Conservation (phyloP, 2,113 vertebrate genomes). For the Trematomus loennbergii region DNA sequence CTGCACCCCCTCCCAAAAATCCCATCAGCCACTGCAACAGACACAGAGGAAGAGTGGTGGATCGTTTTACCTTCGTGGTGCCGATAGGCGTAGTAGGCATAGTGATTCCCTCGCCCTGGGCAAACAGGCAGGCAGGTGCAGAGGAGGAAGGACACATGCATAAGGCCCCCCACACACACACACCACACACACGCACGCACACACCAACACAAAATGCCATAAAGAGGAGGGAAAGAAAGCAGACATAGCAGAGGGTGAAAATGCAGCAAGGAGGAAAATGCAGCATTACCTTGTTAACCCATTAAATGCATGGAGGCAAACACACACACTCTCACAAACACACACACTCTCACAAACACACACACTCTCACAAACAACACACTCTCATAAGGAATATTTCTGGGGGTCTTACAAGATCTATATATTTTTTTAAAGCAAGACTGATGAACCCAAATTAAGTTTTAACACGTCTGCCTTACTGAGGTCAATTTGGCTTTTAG, state of each 20-base stretch:
- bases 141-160: conserved; percentile 88
- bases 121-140: conserved; percentile 89
- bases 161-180: conserved; percentile 78
- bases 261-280: conserved; percentile 79
- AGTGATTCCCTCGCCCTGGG: conserved; percentile 97
- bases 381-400: not conserved
- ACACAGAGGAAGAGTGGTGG: conserved; percentile 58
- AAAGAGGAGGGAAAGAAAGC: conserved; percentile 84
- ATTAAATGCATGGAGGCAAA: conserved; percentile 35
- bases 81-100: conserved; percentile 96
- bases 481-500: too few species aligned
- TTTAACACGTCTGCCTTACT: not conserved
- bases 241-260: conserved; percentile 90
- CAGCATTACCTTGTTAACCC: conserved; percentile 59
- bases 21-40: conserved; percentile 41
- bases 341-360: not conserved
- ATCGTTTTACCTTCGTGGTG: conserved; percentile 89
- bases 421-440: too few species aligned
- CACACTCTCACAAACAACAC: too few species aligned
- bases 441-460: not conserved
- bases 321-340: conserved; percentile 23
- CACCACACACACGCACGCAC: conserved; percentile 78
- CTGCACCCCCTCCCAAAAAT: not conserved
- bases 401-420: too few species aligned
- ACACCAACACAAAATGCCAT: conserved; percentile 81